phyloP scores from a whole-genome alignment of 1,140 invertebrate species.

The Chrysomallon squamiferum region DNA sequence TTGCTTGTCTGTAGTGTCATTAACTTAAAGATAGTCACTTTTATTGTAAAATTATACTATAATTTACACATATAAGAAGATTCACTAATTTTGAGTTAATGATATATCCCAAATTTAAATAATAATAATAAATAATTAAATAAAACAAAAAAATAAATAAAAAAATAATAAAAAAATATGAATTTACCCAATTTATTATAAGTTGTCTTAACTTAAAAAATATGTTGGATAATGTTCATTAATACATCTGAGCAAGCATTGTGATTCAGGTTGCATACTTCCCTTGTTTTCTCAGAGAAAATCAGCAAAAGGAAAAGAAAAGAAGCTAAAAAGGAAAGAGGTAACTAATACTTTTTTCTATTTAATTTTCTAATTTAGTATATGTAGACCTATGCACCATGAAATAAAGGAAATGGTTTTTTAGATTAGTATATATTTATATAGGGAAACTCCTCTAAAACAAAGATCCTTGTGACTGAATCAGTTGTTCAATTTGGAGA shows the following conservation, averaged over 20 bases:
- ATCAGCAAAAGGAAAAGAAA: slow-evolving; percentile 5
- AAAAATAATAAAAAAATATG: background rate
- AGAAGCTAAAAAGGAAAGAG: slow-evolving; percentile 5
- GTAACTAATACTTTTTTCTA: background rate
- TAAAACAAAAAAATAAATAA: background rate
- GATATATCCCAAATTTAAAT: background rate
- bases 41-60: background rate
- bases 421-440: too few species aligned
- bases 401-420: too few species aligned
- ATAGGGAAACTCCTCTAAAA: too few species aligned
- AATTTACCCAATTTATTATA: background rate
- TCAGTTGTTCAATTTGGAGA: too few species aligned
- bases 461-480: too few species aligned
- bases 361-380: too few species aligned
- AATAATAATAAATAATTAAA: background rate
- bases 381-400: too few species aligned
- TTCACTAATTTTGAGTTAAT: background rate
- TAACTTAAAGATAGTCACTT: background rate
- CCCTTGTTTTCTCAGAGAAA: background rate
- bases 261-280: too few species aligned
- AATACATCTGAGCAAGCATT: background rate
- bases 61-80: background rate
- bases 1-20: background rate
- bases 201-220: background rate
- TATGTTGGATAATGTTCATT: background rate